Evolutionary conservation across 2,113 vertebrate genomes (phyloP).

Genomic region (Cryptomyrus ogoouensis): DNA sequence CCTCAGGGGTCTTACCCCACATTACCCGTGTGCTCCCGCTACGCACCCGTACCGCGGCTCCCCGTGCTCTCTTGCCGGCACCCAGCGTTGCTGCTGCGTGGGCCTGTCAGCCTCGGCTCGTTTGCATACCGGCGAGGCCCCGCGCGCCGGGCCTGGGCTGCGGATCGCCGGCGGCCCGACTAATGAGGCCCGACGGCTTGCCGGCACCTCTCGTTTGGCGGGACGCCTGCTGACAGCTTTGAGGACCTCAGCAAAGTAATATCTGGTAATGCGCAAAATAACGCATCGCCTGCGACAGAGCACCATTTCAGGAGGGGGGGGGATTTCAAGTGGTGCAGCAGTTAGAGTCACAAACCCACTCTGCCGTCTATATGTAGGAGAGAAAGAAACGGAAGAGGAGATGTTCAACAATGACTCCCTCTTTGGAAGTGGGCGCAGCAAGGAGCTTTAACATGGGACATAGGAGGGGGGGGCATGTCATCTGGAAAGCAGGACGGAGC

Average conservation of each 20-base stretch:
- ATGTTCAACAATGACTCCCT: conserved; percentile 61
- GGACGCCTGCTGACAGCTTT: conserved; percentile 65
- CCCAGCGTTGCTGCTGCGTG: conserved; percentile 44
- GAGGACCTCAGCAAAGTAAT: conserved; percentile 66
- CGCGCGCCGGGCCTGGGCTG: conserved; percentile 52
- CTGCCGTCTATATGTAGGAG: conserved; percentile 55
- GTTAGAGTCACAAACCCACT: conserved; percentile 64
- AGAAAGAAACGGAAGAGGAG: conserved; percentile 57
- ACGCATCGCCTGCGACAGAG: conserved; percentile 44
- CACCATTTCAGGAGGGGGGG: conserved; percentile 8
- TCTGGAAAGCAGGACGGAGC: background rate
- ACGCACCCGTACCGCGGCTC: background rate
- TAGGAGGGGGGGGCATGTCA: background rate
- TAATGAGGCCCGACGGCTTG: conserved; percentile 69
- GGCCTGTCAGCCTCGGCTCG: conserved; percentile 54
- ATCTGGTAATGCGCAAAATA: conserved; percentile 68
- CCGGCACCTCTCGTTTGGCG: conserved; percentile 59
- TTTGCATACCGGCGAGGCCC: conserved; percentile 57
- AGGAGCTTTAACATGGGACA: conserved; percentile 17
- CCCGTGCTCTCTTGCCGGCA: conserved; percentile 30
- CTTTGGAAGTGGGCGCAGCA: conserved; percentile 38
- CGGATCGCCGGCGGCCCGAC: conserved; percentile 52
- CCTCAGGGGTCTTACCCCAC: background rate
- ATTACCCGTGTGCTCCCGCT: background rate
- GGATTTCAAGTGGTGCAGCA: conserved; percentile 66